Evolutionary conservation across 2,797 vertebrate genomes (phyloP), one percentile per base, ranked within the genome.

Genomic region (Schizopygopsis pylzovi): DNA sequence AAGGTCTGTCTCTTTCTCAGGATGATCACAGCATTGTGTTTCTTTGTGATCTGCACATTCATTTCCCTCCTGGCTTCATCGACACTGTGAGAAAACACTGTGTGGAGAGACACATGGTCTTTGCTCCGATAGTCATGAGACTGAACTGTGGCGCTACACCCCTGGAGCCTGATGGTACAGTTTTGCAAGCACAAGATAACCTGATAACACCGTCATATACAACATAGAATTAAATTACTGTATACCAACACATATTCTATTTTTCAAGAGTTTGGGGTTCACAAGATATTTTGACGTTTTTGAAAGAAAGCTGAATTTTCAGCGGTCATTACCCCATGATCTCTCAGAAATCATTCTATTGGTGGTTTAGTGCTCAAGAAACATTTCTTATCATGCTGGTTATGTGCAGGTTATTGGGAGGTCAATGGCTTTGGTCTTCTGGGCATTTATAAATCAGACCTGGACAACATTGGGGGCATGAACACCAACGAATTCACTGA

Each of bases 371-470:
- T 76, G 18, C 18, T 76, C 28, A 54, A 76, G 10, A 12, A 54
- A 22, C 47, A 4, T 77, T 37, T 37, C 5, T 76, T 77, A 67
- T 67, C 18, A 10, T 54, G 49, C 28, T 76, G 18, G 47, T 90
- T 1, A 41, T 87, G 8, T 85, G 3, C 93, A 99, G 98, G 98
- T 85, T 97, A 95, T 90, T 99, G 98, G 98, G 98, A 99, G 86
- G 96, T 99, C 80, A 97, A 99, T 65, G 98, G 98, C 0, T 99
- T 99, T 86, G 98, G 98, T 20, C 94, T 99, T 87, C 91, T 99
- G 43, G 98, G 97, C 61, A 98, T 99, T 92, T 99, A 97, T 92
- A 99, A 99, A 90, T 98, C 98, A 5, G 98, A 99, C 91, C 92
- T 99, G 93, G 94, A 96, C 49, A 92, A 90, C 65, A 95, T 97